Percentiles rank a stretch among this genome's conserved stretches.
Evolutionary conservation across 2,113 vertebrate species (phyloP).

Genomic region (Pomatostomus ruficeps): DNA sequence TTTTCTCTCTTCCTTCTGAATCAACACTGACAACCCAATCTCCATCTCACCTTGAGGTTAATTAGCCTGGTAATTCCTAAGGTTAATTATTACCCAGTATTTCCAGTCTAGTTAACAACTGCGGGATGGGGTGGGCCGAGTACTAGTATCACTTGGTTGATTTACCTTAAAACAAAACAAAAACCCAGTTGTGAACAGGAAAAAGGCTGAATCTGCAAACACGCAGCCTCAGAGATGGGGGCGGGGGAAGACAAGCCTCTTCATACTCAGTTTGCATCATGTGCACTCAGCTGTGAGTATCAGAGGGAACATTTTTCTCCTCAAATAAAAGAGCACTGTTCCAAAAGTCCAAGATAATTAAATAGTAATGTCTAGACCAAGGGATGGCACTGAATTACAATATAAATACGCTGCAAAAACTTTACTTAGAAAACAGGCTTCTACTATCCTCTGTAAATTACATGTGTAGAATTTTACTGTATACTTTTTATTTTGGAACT

Average conservation of each 20-base stretch:
- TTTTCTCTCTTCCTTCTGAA: background rate
- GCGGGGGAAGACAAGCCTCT: background rate
- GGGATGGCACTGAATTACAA: background rate
- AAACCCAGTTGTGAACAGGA: background rate
- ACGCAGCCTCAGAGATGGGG: background rate
- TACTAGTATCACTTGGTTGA: background rate
- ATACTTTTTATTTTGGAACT: background rate
- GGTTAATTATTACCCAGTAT: background rate
- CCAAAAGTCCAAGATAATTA: slow-evolving; percentile 1
- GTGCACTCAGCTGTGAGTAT: background rate
- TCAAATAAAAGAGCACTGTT: background rate
- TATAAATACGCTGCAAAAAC: background rate
- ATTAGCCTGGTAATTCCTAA: background rate
- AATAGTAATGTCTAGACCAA: background rate
- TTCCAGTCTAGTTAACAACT: background rate
- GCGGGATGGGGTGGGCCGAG: background rate
- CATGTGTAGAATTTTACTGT: background rate
- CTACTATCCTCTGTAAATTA: background rate
- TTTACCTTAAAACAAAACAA: background rate
- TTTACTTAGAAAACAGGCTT: background rate
- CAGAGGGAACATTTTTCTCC: background rate
- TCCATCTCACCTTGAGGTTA: background rate
- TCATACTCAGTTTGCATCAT: background rate
- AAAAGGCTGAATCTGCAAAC: background rate
- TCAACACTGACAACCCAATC: background rate